These are phyloP conservation scores for Trissolcus brochymenae DNA, from an alignment of 2,888 invertebrate species.

Conservation along the genomic window DNA sequence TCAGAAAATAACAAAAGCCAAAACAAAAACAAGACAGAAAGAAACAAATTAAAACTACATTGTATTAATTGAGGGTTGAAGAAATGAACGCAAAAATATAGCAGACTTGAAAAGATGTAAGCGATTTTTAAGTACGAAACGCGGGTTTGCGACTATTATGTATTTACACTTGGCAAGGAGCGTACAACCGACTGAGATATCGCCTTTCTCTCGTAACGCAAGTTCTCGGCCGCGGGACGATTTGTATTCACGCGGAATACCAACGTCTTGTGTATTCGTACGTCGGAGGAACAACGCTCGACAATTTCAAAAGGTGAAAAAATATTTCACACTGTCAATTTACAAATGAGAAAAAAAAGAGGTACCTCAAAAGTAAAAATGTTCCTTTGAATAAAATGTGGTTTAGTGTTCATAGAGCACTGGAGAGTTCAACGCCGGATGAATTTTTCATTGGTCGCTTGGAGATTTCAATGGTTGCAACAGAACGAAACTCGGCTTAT, in stretches of 20 bases:
- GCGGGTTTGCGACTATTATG: constrained; percentile 43
- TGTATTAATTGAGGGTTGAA: background rate
- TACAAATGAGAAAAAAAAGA: background rate
- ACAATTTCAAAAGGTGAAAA: background rate
- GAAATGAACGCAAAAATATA: background rate
- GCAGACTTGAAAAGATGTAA: too few relatives aligned
- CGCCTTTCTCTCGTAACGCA: constrained; percentile 55
- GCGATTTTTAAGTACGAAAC: constrained; percentile 45
- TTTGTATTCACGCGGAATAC: constrained; percentile 57
- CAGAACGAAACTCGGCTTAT: constrained; percentile 41
- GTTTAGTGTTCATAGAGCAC: constrained; percentile 23
- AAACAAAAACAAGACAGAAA: too few relatives aligned
- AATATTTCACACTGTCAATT: background rate
- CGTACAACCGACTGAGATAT: constrained; percentile 44
- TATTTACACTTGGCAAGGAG: constrained; percentile 47
- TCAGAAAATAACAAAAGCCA: too few relatives aligned
- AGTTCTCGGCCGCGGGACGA: constrained; percentile 50
- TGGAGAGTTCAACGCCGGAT: constrained; percentile 64
- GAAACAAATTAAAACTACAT: too few relatives aligned
- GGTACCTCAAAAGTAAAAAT: background rate
- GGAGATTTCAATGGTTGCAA: constrained; percentile 51
- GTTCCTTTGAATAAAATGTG: constrained; percentile 22
- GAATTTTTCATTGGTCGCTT: constrained; percentile 43
- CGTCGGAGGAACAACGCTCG: constrained; percentile 19
- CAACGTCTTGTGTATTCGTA: constrained; percentile 38